phyloP scores from a whole-genome alignment of 2,113 vertebrate species.

The Xenus cinereus region DNA sequence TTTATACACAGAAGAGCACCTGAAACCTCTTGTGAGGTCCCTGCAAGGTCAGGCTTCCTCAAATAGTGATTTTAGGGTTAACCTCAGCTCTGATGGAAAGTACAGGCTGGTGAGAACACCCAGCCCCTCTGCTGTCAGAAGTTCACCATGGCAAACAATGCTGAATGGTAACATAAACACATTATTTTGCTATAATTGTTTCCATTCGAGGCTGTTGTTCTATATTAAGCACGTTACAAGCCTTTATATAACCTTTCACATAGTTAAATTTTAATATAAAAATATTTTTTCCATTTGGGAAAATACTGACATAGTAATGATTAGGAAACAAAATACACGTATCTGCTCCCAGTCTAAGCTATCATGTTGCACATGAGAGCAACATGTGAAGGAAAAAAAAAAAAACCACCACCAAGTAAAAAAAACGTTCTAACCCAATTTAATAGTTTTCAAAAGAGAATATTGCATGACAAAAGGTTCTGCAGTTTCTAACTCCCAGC shows the following conservation, averaged over 20 bases:
- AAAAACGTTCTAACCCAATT: not conserved
- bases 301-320: not conserved
- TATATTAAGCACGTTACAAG: not conserved
- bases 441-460: not conserved
- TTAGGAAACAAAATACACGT: not conserved
- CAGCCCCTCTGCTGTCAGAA: not conserved
- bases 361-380: not conserved
- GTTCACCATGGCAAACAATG: not conserved
- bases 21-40: not conserved
- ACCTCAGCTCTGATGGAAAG: not conserved
- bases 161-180: not conserved
- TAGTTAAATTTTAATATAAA: not conserved
- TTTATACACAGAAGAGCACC: not conserved
- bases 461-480: not conserved
- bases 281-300: not conserved
- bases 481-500: not conserved
- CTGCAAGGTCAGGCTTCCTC: not conserved
- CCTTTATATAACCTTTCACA: not conserved
- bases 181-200: not conserved
- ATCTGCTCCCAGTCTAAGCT: not conserved
- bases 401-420: no score
- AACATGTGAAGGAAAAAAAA: accelerated
- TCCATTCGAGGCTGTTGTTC: not conserved
- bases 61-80: not conserved
- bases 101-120: not conserved